phyloP scores from a whole-genome alignment of 2,113 vertebrate species.

The Coptodon rendalli region DNA sequence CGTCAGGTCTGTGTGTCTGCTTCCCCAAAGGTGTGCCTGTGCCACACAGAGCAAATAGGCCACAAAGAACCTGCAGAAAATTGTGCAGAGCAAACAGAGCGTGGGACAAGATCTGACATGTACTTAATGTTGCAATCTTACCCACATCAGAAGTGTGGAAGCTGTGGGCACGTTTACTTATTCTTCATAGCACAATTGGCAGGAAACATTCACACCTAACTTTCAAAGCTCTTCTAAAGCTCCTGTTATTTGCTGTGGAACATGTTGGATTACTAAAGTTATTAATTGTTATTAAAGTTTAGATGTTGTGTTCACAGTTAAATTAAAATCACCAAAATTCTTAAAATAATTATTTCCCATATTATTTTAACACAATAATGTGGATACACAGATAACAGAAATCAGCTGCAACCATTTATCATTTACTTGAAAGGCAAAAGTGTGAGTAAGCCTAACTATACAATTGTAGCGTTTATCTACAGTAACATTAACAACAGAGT shows the following conservation, averaged over 20 bases:
- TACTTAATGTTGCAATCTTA: accelerated
- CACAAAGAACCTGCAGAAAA: neutral
- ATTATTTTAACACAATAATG: neutral
- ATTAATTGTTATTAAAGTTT: neutral
- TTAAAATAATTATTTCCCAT: neutral
- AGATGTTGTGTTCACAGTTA: neutral
- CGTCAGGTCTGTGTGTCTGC: accelerated
- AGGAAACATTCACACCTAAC: neutral
- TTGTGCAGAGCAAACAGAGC: neutral
- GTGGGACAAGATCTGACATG: neutral
- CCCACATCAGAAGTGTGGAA: neutral
- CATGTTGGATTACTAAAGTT: neutral
- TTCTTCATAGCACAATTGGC: neutral
- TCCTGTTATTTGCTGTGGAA: neutral
- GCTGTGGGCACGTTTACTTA: neutral
- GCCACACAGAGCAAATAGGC: neutral
- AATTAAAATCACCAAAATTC: neutral
- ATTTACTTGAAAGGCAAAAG: neutral
- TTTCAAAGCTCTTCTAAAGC: neutral
- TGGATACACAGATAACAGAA: neutral
- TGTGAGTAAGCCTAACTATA: neutral
- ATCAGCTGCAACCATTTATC: neutral
- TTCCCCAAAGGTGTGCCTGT: neutral
- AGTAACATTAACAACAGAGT: neutral
- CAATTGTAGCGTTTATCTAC: neutral